Base-by-base conservation (phyloP, 2,797 vertebrate species). In the Telmatherina bonti region DNA sequence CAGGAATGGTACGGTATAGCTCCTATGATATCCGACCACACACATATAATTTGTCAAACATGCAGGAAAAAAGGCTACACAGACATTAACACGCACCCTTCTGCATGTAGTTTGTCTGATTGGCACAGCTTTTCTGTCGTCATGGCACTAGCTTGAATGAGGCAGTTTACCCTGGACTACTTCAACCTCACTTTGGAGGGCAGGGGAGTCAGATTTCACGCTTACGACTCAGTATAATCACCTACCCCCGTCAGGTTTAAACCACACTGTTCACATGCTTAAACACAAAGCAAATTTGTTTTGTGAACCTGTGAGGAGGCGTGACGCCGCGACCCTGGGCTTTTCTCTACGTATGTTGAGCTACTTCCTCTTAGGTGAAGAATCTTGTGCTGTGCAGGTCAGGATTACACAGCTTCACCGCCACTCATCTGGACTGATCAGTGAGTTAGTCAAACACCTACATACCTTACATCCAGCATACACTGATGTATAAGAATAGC, bases 161-260 rank as follows among this genome's bases (percentile, higher is more conserved):
- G 27, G 7, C 27, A 47, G 45, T 47, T 47, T 22, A 22, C 22
- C 9, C 20, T n/a, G 18, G 38, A 15, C 15, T 30, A 69, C 31
- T 43, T 43, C 15, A 45, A 26, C 13, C 51, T 26, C 24, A 15
- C 15, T 29, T 24, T n/a, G 36, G 29, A 47, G 27, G 57, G 56
- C 16, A 35, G 31, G 9, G 2, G 27, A 69, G 35, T 1, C 54
- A 38, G 5, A 26, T 20, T 62, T 95, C 94, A 95, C 93, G 88
- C 87, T 92, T 94, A 95, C 94, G 22, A n/a, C n/a, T 18, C 43
- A 24, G 58, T 26, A 30, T 58, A 6, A 7, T 47, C 93, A 85
- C 93, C 91, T 88, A 89, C 52, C 12, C 20, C 36, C 16, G 13
- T 74, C 15, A 20, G 55, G 72, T 67, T 51, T 94, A 93, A 93